These are phyloP conservation scores for Julus scandinavius DNA, from an alignment of 2,888 invertebrate species.

Conservation along the genomic window DNA sequence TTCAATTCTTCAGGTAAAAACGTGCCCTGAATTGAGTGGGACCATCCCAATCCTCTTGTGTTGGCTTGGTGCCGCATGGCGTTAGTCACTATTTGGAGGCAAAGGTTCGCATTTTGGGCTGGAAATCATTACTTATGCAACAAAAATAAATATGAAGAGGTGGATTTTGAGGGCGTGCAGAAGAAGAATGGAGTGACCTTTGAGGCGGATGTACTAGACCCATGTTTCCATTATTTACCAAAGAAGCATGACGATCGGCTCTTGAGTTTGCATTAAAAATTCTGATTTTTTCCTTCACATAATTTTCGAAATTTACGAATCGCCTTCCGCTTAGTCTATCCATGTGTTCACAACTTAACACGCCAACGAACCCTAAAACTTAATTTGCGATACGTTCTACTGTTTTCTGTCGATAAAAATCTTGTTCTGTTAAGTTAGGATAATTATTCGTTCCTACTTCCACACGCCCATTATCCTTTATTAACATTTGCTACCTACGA, in stretches of 20 bases:
- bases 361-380: too few species aligned
- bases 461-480: too few species aligned
- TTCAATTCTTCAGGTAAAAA: constrained; percentile 7
- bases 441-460: too few species aligned
- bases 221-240: background rate
- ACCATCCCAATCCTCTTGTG: background rate
- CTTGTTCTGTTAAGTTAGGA: too few species aligned
- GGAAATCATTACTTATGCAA: background rate
- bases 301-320: background rate
- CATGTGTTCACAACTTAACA: too few species aligned
- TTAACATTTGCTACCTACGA: too few species aligned
- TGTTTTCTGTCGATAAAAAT: too few species aligned
- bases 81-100: background rate
- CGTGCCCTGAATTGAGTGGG: constrained; percentile 16
- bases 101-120: background rate
- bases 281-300: background rate
- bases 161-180: background rate
- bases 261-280: background rate
- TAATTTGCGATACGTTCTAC: too few species aligned
- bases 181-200: constrained; percentile 17
- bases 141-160: background rate
- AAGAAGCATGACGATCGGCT: background rate
- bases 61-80: background rate
- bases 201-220: background rate
- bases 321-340: too few species aligned